Base-by-base conservation (phyloP, 2,113 vertebrate genomes). In the Ciconia stormi region DNA sequence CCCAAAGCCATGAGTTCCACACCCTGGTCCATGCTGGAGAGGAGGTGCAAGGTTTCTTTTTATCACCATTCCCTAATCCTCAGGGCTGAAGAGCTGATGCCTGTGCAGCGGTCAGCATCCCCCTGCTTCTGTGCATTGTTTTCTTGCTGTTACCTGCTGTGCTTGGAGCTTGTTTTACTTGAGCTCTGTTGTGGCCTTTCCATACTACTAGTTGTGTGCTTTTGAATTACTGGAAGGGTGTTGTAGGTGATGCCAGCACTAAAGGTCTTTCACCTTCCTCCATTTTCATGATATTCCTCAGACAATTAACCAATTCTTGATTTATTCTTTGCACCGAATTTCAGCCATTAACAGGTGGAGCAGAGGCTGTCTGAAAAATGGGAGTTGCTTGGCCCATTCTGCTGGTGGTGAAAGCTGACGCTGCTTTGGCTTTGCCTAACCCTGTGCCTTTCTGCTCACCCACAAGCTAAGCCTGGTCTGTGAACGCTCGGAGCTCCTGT, bases 201-300 rank as follows among this genome's bases (percentile, higher is more conserved):
- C 61, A 22, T 62, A 13, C 58, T 38, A 55, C 77, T 73, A 55
- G 62, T 66, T 65, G 50, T 53, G 56, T 62, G 76, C 89, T 87
- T 89, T 65, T 87, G 65, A 87, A 94, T 95, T 96, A 59, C 82
- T 82, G 89, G 89, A 94, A 96, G 86, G 70, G 59, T 27, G 70
- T 46, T 72, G 80, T 16, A 67, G 55, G 16, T 66, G 86, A 73
- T 87, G 87, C 77, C 87, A 84, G 59, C 15, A 1, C 84, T 89
- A 87, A 84, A 16, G 23, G 85, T 53, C 32, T 93, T 72, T 66
- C 82, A 58, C 63, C 61, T 87, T 93, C 83, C 59, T 77, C 65
- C 9, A 5, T 21, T 82, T 91, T 47, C 73, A 14, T 78, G 69
- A 56, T 55, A 62, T 44, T 72, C 73, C 58, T 78, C 62, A 89